Percentiles rank a stretch among this genome's conserved stretches.
Conservation (phyloP, 1,140 invertebrate species). For the Geopemphigus sp. region DNA sequence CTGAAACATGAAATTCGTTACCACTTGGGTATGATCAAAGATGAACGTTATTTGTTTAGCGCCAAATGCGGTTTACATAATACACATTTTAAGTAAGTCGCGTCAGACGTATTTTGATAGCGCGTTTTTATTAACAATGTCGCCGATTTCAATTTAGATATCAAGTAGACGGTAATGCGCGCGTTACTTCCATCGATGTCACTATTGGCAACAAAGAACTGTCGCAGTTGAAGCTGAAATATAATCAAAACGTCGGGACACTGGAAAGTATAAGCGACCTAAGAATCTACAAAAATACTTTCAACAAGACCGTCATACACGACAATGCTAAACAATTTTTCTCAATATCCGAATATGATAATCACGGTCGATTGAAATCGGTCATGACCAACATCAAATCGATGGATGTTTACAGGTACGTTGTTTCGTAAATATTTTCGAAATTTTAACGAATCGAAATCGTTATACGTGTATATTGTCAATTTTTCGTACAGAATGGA, state of each 20-base stretch:
- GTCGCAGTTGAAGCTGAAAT: slow-evolving; percentile 71
- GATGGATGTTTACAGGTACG: slow-evolving; percentile 70
- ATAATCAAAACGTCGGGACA: slow-evolving; percentile 81
- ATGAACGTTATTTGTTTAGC: slow-evolving; percentile 80
- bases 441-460: not conserved
- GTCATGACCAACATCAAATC: slow-evolving; percentile 81
- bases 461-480: no score
- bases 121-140: not conserved
- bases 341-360: slow-evolving; percentile 79
- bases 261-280: slow-evolving; percentile 82
- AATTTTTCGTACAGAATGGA: slow-evolving; percentile 60
- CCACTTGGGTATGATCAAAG: slow-evolving; percentile 83
- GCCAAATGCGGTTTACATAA: slow-evolving; percentile 80
- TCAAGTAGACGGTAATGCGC: slow-evolving; percentile 84
- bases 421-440: not conserved
- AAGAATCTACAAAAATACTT: slow-evolving; percentile 77
- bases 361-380: slow-evolving; percentile 75
- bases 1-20: slow-evolving; percentile 86
- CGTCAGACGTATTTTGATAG: no score
- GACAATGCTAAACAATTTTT: slow-evolving; percentile 85
- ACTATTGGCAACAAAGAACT: slow-evolving; percentile 80
- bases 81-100: slow-evolving; percentile 67
- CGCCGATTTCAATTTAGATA: slow-evolving; percentile 62
- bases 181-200: slow-evolving; percentile 80
- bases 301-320: slow-evolving; percentile 84